Base-by-base conservation (phyloP, 2,888 invertebrate genomes). In the Adineta ricciae region DNA sequence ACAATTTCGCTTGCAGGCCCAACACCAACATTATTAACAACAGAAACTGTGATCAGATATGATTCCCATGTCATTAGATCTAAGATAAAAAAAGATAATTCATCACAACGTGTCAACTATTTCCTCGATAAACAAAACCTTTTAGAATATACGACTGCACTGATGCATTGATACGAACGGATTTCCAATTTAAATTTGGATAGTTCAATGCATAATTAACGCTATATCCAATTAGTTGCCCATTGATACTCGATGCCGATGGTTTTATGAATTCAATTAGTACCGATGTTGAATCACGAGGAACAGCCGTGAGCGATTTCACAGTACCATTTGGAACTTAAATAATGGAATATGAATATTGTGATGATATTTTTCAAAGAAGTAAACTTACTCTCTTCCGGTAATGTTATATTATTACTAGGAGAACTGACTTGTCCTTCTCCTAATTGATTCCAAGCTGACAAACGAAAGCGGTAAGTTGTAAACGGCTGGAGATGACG, bases 51-150 rank as follows among this genome's bases (percentile, higher is more conserved):
- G 8, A 99, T 94, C 84, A 95, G 94, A 89, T 99, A 99, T 91
- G 96, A 96, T 90, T 97, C 96, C 96, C 97, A 98, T 0, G 96
- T 96, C 86, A 97, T 97, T 87, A 99, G 92, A 88, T 96, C 96
- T 88, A 94, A 93, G 84, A 98, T 95, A 16, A 50, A 9, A 50
- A 16, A 50, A 50, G n/a, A n/a, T n/a, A n/a, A n/a, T n/a, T n/a
- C n/a, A n/a, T n/a, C n/a, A n/a, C n/a, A n/a, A n/a, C n/a, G n/a
- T n/a, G n/a, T n/a, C n/a, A n/a, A n/a, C 8, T 5, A 46, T 46
- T 46, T 46, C 11, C 46, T 46, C 5, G 46, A 46, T 46, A 8
- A 46, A 8, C 46, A 11, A n/a, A 78, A 52, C 50, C 78, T 36
- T 50, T 83, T 82, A 83, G 88, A 96, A 88, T 95, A 93, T 89